Percentiles rank a stretch among this genome's conserved stretches.
Evolutionary conservation across 2,888 invertebrate species (phyloP).

Genomic region (Chloroclystis v-ata): DNA sequence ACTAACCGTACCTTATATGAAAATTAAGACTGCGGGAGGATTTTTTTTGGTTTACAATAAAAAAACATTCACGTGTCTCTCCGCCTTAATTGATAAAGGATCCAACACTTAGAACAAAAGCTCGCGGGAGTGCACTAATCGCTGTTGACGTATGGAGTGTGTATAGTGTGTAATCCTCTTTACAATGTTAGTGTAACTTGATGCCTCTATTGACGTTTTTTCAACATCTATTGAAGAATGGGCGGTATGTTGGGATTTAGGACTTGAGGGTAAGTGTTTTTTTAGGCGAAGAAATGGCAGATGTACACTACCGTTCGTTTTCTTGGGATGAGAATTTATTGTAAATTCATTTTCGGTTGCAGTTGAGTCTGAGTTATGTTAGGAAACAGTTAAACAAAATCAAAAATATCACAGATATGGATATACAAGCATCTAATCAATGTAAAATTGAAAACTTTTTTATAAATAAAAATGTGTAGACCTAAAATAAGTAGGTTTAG

Average conservation of each 20-base stretch:
- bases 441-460: too few species aligned
- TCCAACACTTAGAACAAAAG: slow-evolving; percentile 23
- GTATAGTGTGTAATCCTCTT: slow-evolving; percentile 17
- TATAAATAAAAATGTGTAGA: too few species aligned
- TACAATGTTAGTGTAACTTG: slow-evolving; percentile 25
- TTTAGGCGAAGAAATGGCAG: slow-evolving; percentile 11
- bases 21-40: too few species aligned
- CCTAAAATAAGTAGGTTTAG: too few species aligned
- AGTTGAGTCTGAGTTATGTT: too few species aligned
- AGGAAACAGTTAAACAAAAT: too few species aligned
- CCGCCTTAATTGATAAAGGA: slow-evolving; percentile 11
- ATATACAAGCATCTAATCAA: too few species aligned
- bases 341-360: too few species aligned
- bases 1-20: too few species aligned
- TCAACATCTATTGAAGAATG: slow-evolving; percentile 13
- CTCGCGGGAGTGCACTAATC: slow-evolving; percentile 19
- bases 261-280: slow-evolving; percentile 1
- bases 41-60: too few species aligned
- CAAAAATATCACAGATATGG: too few species aligned
- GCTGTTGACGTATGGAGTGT: slow-evolving; percentile 26
- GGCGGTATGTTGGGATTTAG: slow-evolving; percentile 28
- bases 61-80: slow-evolving; percentile 3
- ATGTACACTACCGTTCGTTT: slow-evolving; percentile 4
- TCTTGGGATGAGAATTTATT: background rate
- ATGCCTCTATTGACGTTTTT: slow-evolving; percentile 25